Evolutionary conservation across 2,797 vertebrate genomes (phyloP), one percentile per base, ranked within the genome.

Genomic region (Hoplostethus mediterraneus): DNA sequence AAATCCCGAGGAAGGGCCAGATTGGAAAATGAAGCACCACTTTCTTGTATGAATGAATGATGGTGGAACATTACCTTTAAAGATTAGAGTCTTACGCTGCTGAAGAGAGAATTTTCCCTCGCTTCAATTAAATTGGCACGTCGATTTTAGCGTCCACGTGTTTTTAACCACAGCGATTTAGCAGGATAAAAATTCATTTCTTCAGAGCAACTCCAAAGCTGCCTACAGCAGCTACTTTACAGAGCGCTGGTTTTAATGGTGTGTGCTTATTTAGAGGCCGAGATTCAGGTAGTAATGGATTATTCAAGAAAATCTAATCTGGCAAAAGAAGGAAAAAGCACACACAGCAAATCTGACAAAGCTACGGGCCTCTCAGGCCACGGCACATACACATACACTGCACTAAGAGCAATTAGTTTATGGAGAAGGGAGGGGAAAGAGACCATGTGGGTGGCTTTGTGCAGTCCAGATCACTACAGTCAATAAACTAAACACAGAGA

Each of bases 301-400:
- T 64, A 28, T 17, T 56, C 40, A 44, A 57, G 68, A 71, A 79
- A 81, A 76, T 59, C 33, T 55, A 70, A 71, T 79, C 61, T 49
- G 59, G 53, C 55, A 9, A 33, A 11, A 47, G 28, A 5, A 30
- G 40, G 59, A 62, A 71, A 58, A 65, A 40, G 53, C 44, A 66
- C 44, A 59, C 62, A 5, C 57, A 73, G 64, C 65, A 63, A 21
- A 42, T 56, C 30, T 56, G 16, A 33, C 36, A 53, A 21, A 60
- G 30, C 40, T 28, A 42, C 5, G 38, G 51, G 30, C 42, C 38
- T 62, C 31, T 44, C 57, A 65, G 25, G 40, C 7, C 49, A 17
- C 44, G 11, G 36, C 5, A 40, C 21, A n/a, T 44, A 57, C 33
- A 13, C 28, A 28, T 28, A 28, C 60, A 58, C 40, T 36, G 28